phyloP scores from a whole-genome alignment of 2,888 invertebrate species.

The Tenthredo mesomela region DNA sequence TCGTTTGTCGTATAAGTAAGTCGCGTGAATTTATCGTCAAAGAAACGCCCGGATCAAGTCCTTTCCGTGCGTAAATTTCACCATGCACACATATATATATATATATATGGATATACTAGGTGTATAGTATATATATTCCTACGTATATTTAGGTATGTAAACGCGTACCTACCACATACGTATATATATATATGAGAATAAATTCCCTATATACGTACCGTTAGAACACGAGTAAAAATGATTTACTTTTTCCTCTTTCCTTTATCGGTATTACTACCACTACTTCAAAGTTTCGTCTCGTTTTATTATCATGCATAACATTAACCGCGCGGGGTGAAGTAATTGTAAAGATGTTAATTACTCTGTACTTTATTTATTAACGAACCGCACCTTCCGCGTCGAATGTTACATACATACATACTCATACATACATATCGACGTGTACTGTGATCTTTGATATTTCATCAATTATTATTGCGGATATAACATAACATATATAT shows the following conservation, averaged over 20 bases:
- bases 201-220: background rate
- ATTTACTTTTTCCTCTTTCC: background rate
- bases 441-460: too few species aligned
- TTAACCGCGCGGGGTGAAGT: background rate
- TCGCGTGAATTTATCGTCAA: constrained; percentile 30
- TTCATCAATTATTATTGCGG: background rate
- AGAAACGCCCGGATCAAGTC: constrained; percentile 27
- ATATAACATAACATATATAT: too few species aligned
- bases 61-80: background rate
- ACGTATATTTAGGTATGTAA: background rate
- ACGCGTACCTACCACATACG: background rate
- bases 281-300: background rate
- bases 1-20: constrained; percentile 1
- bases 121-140: background rate
- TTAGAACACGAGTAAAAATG: background rate
- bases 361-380: constrained; percentile 13
- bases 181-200: background rate
- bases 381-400: background rate
- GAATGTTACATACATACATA: background rate
- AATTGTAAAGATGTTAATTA: constrained; percentile 26
- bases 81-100: background rate
- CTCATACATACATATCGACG: too few species aligned
- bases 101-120: too few species aligned
- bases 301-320: constrained; percentile 5
- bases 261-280: background rate